Conservation (phyloP, 2,113 vertebrate species). For the Megaleporinus macrocephalus region DNA sequence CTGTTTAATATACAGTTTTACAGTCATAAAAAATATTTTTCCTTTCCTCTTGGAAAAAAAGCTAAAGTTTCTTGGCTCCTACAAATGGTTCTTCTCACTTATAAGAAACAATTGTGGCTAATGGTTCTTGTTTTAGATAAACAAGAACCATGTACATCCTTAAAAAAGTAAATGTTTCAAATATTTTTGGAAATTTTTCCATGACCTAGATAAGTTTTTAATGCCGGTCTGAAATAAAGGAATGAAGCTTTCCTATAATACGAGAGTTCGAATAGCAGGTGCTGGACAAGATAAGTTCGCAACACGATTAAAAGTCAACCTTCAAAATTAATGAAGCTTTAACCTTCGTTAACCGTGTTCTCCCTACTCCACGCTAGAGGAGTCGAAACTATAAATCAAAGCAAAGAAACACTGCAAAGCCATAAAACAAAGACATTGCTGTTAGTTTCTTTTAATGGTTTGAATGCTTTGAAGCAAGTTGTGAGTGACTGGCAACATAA, state of each 20-base stretch:
- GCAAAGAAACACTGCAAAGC: constrained; percentile 12
- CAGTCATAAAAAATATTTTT: no score
- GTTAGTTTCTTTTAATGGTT: constrained; percentile 56
- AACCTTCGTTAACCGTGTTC: neutral
- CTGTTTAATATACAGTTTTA: no score
- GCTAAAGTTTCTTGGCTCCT: no score
- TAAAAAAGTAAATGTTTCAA: no score
- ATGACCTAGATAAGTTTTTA: no score
- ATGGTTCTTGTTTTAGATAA: no score
- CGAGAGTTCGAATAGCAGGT: neutral
- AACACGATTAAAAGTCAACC: neutral
- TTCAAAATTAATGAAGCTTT: neutral
- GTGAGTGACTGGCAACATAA: constrained; percentile 43
- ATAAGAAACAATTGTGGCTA: no score
- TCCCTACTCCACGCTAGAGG: neutral
- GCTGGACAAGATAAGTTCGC: neutral
- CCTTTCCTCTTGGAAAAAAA: no score
- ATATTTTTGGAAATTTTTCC: no score
- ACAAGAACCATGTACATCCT: no score
- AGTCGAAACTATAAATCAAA: neutral
- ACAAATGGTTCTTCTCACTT: no score
- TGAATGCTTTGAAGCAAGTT: constrained; percentile 38
- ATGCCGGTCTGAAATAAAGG: no score
- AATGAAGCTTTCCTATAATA: neutral
- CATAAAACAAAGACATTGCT: constrained; percentile 59